Evolutionary conservation across 2,888 invertebrate species (phyloP), one percentile per base, ranked within the genome.

Genomic region (Nomada goodeniana): DNA sequence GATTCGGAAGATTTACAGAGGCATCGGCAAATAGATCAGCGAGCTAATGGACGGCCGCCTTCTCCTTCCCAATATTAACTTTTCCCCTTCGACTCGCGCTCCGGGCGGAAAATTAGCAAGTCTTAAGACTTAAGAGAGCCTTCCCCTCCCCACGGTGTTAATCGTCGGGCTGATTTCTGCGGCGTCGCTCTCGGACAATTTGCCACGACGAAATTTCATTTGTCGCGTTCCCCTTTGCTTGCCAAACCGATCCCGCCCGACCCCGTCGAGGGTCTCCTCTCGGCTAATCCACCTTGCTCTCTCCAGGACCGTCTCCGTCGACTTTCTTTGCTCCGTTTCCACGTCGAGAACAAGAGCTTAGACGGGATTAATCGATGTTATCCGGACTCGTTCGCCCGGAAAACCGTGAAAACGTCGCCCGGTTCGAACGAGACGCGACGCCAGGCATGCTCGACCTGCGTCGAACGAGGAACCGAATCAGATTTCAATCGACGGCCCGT

Each of bases 161-260:
- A 90, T 89, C 90, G 89, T 82, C 87, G 80, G 84, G 88, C 86
- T 86, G 90, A 89, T 89, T 89, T 90, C 88, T 84, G 89, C 81
- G 87, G 89, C 86, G 86, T 89, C 85, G 84, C 89, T 91, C 86
- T 90, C 88, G 89, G 89, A 90, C 90, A 89, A 92, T 92, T 92
- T 91, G 88, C 90, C 86, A 76, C 83, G 87, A 84, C 84, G 89
- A 91, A 91, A 91, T 92, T 92, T 91, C 91, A 90, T 91, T 91
- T 90, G 89, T 89, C 85, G 85, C 85, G 70, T 53, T 69, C 55
- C 68, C 53, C 50, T 55, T 59, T 61, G 72, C 76, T 82, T 76
- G 82, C 64, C 69, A 3, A 63, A 57, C 85, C 42, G 61, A 67
- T 64, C 72, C 72, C 81, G 29, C 65, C 65, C 73, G 61, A 74